phyloP scores from a whole-genome alignment of 2,888 invertebrate species.

The Rhyacophila evoluta region DNA sequence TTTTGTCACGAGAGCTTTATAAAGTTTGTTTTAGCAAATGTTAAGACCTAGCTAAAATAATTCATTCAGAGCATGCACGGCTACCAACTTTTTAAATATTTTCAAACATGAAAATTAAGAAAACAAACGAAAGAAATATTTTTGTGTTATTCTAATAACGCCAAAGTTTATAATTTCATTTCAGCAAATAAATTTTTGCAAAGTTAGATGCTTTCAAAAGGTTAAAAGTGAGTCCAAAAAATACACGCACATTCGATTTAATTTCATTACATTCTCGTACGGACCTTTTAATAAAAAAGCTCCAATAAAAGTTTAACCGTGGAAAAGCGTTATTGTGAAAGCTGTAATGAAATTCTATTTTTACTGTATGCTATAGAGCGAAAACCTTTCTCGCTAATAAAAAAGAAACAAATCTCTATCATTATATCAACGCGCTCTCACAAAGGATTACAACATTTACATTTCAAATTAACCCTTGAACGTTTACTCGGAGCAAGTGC shows the following conservation, averaged over 20 bases:
- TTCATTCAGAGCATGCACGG: background rate
- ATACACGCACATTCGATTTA: slow-evolving; percentile 22
- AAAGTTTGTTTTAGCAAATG: too few species aligned
- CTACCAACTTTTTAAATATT: background rate
- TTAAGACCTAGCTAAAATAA: too few species aligned
- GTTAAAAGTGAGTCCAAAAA: background rate
- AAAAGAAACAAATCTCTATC: slow-evolving; percentile 12
- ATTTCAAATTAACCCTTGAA: slow-evolving; percentile 44
- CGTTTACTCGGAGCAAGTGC: background rate
- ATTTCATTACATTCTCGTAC: slow-evolving; percentile 12
- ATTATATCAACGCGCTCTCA: slow-evolving; percentile 23
- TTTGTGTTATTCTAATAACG: background rate
- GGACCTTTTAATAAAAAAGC: slow-evolving; percentile 19
- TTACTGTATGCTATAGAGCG: slow-evolving; percentile 6
- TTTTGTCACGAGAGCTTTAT: too few species aligned
- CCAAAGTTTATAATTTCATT: background rate
- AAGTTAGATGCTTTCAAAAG: background rate
- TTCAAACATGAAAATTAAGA: background rate
- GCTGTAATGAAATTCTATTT: slow-evolving; percentile 5
- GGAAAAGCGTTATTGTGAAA: slow-evolving; percentile 2
- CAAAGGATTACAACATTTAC: slow-evolving; percentile 35
- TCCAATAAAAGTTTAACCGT: slow-evolving; percentile 4
- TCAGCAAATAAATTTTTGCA: background rate
- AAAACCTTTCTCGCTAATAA: slow-evolving; percentile 23
- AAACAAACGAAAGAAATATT: background rate